These are phyloP conservation scores for Neolamprologus hecqui DNA, from an alignment of 2,113 vertebrate species.

Conservation along the genomic window DNA sequence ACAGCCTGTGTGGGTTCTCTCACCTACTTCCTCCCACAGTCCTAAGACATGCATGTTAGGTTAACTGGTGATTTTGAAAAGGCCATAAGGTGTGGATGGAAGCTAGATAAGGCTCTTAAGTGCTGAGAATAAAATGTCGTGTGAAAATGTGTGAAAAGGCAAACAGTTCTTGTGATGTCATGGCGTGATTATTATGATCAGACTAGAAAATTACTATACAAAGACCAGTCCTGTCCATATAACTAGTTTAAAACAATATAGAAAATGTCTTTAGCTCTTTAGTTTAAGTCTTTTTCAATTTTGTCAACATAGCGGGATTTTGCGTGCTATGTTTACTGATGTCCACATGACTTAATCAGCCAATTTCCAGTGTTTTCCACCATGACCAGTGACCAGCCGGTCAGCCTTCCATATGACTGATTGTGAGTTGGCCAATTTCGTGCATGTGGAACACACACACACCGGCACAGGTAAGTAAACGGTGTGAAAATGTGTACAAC, in stretches of 20 bases:
- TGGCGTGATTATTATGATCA: neutral
- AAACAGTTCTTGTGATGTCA: neutral
- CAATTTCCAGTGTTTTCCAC: neutral
- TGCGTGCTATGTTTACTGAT: neutral
- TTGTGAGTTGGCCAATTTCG: neutral
- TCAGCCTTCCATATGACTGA: neutral
- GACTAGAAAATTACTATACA: neutral
- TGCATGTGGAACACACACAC: neutral
- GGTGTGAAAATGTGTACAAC: neutral
- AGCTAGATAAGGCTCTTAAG: neutral
- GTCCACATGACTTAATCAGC: neutral
- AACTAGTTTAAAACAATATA: neutral
- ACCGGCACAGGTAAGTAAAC: neutral
- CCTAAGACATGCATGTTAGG: neutral
- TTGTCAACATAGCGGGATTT: neutral
- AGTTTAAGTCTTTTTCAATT: neutral
- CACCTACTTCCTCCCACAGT: neutral
- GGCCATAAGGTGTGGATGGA: neutral
- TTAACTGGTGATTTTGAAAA: neutral
- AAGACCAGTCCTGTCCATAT: neutral
- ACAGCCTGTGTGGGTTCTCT: neutral
- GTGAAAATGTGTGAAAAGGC: neutral
- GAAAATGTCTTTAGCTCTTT: neutral
- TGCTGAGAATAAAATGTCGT: neutral
- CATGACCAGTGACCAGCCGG: neutral